Evolutionary conservation across 2,888 invertebrate genomes (phyloP), one percentile per base, ranked within the genome.

Genomic region (Itoplectis maculator): DNA sequence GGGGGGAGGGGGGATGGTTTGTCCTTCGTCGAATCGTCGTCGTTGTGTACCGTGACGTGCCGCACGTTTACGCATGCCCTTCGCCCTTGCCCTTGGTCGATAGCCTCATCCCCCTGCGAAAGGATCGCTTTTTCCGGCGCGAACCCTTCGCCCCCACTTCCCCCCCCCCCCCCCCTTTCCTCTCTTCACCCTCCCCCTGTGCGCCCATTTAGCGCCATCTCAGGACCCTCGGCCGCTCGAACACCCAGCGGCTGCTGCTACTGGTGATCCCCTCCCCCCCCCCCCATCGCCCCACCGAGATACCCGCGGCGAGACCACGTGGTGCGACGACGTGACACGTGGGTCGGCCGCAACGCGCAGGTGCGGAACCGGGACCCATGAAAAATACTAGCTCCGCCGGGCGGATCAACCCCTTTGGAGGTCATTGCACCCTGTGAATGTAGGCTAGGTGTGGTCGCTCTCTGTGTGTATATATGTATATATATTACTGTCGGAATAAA

Each of bases 41-140:
- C 68, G 40, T 18, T 40, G 35, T 63, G 66, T 77, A 69, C 79
- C 70, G 66, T 77, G 63, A 74, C 79, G 63, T 73, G 78, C 79
- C 56, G 51, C 40, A 40, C 84, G 83, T 79, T 72, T 82, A 86
- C 85, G 87, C 88, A 87, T 88, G 88, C 87, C 86, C 88, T n/a
- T 84, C 86, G 90, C 88, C 91, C 92, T 92, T 91, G 92, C 90
- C 91, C 92, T 92, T 91, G 91, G 87, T 91, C 91, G 90, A 91
- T 91, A 91, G 87, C 88, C 89, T 45, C 65, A 90, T 89, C 89
- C 90, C 88, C 88, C 84, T 84, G 86, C 84, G 69, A 29, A 51
- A 54, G 49, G 47, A 65, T 65, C 47, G 63, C 40, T 75, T 66
- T 51, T 51, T 51, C 45, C 35, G 65, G 74, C 20, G 29, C 66